These are phyloP conservation scores for Bufo gargarizans DNA, from an alignment of 2,113 vertebrate species.

Conservation along the genomic window DNA sequence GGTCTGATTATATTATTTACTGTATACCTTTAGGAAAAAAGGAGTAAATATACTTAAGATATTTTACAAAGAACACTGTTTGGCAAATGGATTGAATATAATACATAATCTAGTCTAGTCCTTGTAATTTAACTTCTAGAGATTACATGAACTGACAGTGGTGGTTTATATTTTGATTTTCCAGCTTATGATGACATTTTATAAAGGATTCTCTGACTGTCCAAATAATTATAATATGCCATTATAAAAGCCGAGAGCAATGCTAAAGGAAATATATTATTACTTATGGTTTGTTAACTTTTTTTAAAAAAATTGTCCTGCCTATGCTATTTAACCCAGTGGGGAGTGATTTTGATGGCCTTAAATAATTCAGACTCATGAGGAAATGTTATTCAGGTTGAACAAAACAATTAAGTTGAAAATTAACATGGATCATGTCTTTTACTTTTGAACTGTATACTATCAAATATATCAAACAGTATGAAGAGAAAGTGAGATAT, in stretches of 20 bases:
- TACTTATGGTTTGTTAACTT: constrained; percentile 40
- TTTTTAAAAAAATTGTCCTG: constrained; percentile 46
- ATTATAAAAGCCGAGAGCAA: constrained; percentile 37
- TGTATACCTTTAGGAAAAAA: too few species aligned
- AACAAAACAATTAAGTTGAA: constrained; percentile 12
- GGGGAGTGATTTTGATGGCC: constrained; percentile 43
- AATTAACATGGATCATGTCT: not conserved
- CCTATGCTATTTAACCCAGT: constrained; percentile 42
- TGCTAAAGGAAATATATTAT: constrained; percentile 45
- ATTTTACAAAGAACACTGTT: too few species aligned
- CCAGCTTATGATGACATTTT: constrained; percentile 15
- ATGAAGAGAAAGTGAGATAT: not conserved
- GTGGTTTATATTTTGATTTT: not conserved
- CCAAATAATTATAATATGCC: constrained; percentile 10
- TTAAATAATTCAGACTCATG: constrained; percentile 44
- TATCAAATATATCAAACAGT: not conserved
- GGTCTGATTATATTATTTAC: too few species aligned
- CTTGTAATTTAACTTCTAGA: not conserved
- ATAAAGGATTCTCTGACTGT: constrained; percentile 27
- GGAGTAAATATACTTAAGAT: too few species aligned
- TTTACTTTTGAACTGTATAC: not conserved
- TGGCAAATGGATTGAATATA: too few species aligned
- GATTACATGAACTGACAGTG: not conserved
- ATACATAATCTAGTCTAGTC: too few species aligned
- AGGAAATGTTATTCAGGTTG: constrained; percentile 11